Base-by-base conservation (phyloP, 1,140 invertebrate species). In the Drosophila sulfurigaster region DNA sequence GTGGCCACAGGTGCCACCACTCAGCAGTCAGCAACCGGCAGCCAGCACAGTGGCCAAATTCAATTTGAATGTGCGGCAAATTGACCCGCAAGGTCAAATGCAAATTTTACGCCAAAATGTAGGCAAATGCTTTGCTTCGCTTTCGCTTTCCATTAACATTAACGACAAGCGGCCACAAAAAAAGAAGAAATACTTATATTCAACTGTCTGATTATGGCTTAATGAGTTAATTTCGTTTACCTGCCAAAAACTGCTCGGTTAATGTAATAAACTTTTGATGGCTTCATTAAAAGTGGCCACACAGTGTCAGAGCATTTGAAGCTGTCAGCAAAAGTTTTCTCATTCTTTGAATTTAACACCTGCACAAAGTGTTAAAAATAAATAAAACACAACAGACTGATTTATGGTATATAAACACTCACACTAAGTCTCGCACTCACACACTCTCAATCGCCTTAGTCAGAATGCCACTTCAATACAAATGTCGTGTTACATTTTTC, bases 401-500 rank as follows among this genome's bases (percentile, higher is more conserved):
- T 48, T 66, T 43, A 64, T 48, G n/a, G n/a, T 30, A n/a, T 10
- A 38, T 38, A 38, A 38, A 11, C 51, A 52, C 28, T 52, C 28
- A 52, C 5, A 7, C 15, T 15, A 5, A 48, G 2, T n/a, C 45
- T 5, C 46, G 20, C 20, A 49, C 45, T 15, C 20, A 11, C 25
- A 38, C n/a, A 48, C 32, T 43, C n/a, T 13, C 16, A 49, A 5
- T 10, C 1, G 35, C 32, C 6, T n/a, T 54, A 41, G 30, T 8
- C 28, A 56, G 51, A 63, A 59, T 32, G 46, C 11, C 56, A 65
- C 71, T 63, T 66, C 68, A 57, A 70, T 74, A 74, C 64, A 80
- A 87, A 79, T 77, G 72, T 82, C 63, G 72, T 73, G 54, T 62
- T 73, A 52, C 67, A 74, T 78, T 87, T 88, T 88, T 88, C 66